These are phyloP conservation scores for Acanthochromis polyacanthus DNA, from an alignment of 2,113 vertebrate genomes.

Conservation along the genomic window DNA sequence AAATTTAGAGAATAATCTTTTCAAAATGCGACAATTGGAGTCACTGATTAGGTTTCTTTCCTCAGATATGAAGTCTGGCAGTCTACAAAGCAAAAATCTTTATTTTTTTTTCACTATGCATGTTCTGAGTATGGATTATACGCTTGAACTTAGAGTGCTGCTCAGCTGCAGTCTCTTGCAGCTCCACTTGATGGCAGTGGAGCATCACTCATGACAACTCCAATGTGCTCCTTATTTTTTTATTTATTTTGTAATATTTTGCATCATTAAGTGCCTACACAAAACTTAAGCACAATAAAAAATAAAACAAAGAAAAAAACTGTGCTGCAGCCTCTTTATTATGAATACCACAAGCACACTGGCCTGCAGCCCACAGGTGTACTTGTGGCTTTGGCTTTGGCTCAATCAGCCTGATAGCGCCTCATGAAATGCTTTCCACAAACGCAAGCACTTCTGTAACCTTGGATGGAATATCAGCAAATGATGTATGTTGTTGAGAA, in stretches of 20 bases:
- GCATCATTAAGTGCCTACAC: conserved; percentile 38
- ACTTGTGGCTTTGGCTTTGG: conserved; percentile 43
- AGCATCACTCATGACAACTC: conserved; percentile 31
- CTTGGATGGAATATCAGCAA: conserved; percentile 59
- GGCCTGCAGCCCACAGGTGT: conserved; percentile 65
- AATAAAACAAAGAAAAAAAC: not conserved
- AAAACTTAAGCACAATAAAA: conserved; percentile 37
- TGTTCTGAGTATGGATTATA: not conserved
- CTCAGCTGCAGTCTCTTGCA: conserved; percentile 5
- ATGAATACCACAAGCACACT: conserved; percentile 26
- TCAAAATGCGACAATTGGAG: not conserved
- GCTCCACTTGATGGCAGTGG: conserved; percentile 77
- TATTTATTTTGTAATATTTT: conserved; percentile 18
- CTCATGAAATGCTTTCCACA: conserved; percentile 60
- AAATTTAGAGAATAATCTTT: not conserved
- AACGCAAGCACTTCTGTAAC: conserved; percentile 62
- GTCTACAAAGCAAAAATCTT: not conserved
- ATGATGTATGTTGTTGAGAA: conserved; percentile 61
- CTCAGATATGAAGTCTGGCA: not conserved
- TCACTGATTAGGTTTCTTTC: not conserved
- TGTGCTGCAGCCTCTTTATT: conserved; percentile 30
- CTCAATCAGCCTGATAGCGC: conserved; percentile 52
- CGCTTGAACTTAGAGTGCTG: not conserved
- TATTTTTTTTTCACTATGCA: not conserved
- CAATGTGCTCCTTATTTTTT: not conserved